These are phyloP conservation scores for Rhynchophorus ferrugineus DNA, from an alignment of 1,140 invertebrate species.

Conservation along the genomic window DNA sequence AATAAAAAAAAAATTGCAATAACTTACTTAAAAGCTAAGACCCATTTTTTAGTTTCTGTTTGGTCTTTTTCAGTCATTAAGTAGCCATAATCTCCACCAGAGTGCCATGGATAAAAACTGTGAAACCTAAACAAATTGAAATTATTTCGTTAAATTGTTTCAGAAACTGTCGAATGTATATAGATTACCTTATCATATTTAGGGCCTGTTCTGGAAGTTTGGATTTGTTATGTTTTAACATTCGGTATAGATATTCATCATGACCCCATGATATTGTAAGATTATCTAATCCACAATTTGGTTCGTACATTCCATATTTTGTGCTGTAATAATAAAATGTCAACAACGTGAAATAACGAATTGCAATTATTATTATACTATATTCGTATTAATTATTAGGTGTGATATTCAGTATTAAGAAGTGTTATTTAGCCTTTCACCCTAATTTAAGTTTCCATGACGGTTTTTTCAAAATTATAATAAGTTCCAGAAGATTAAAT, in stretches of 20 bases:
- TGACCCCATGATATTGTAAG: constrained; percentile 95
- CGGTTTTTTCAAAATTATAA: constrained; percentile 10
- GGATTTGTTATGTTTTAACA: constrained; percentile 73
- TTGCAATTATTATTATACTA: not conserved
- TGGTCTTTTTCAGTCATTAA: constrained; percentile 68
- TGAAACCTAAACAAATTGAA: constrained; percentile 49
- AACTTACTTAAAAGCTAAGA: constrained; percentile 83
- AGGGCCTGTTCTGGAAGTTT: constrained; percentile 77
- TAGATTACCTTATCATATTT: constrained; percentile 66
- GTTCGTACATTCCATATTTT: constrained; percentile 82
- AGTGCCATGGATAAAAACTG: constrained; percentile 94
- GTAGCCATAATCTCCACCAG: constrained; percentile 74
- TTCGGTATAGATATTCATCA: constrained; percentile 86
- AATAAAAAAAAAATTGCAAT: constrained; percentile 6
- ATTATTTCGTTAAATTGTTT: too few relatives aligned
- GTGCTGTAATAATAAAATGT: constrained; percentile 53
- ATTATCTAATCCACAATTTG: constrained; percentile 83
- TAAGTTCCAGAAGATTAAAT: constrained; percentile 7
- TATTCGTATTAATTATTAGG: too few relatives aligned
- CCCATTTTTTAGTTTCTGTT: constrained; percentile 65
- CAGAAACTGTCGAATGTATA: too few relatives aligned
- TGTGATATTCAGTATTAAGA: too few relatives aligned
- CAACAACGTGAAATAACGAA: not conserved
- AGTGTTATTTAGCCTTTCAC: too few relatives aligned
- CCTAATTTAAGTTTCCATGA: too few relatives aligned